phyloP scores from a whole-genome alignment of 2,113 vertebrate species.

The Protomyctophum bolini region DNA sequence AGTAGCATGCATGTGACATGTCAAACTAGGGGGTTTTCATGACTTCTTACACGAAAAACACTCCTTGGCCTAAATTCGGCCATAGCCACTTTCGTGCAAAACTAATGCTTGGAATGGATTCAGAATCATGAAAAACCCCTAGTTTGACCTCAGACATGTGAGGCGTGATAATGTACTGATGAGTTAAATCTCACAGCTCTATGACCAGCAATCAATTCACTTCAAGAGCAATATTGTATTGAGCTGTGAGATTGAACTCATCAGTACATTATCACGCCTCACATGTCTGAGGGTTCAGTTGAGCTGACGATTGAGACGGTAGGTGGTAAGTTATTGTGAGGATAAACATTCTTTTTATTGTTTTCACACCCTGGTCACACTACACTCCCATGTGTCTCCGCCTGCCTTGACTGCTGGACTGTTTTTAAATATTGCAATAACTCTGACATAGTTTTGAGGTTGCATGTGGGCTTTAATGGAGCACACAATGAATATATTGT shows the following conservation, averaged over 20 bases:
- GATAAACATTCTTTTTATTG: slow-evolving; percentile 5
- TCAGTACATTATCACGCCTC: slow-evolving; percentile 39
- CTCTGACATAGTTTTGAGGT: background rate
- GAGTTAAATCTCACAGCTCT: slow-evolving; percentile 25
- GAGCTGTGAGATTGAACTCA: slow-evolving; percentile 28
- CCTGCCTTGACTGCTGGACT: slow-evolving; percentile 12
- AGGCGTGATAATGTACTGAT: slow-evolving; percentile 41
- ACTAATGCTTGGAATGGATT: no score
- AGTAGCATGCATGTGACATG: no score
- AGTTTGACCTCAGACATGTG: background rate
- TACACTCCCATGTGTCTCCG: background rate
- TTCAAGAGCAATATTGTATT: slow-evolving; percentile 22
- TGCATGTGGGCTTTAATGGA: slow-evolving; percentile 13
- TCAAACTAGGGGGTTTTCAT: no score
- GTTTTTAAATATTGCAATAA: slow-evolving; percentile 11
- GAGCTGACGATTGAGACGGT: background rate
- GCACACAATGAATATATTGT: slow-evolving; percentile 1
- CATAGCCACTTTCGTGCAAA: no score
- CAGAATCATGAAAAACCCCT: no score
- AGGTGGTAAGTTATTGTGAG: slow-evolving; percentile 14
- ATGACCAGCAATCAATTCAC: slow-evolving; percentile 21
- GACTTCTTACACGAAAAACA: no score
- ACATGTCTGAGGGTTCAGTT: slow-evolving; percentile 6
- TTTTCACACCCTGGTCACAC: background rate
- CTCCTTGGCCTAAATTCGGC: no score